Percentiles rank a stretch among this genome's conserved stretches.
Conservation (phyloP, 2,888 invertebrate species). For the Artemia sp. region DNA sequence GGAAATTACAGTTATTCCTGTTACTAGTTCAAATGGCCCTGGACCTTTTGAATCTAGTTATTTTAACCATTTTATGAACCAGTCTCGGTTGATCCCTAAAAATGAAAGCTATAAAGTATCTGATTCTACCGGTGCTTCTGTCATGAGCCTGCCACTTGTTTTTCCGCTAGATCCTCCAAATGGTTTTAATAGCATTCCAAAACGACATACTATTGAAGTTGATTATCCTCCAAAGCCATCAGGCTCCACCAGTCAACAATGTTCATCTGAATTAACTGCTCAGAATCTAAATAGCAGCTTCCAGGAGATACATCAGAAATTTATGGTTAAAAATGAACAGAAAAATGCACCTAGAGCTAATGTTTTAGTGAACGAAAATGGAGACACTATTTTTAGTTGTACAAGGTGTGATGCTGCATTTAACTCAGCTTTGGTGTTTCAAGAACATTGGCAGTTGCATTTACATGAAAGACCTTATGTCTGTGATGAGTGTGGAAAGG, state of each 20-base stretch:
- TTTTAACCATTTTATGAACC: conserved; percentile 5
- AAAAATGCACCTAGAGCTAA: conserved; percentile 6
- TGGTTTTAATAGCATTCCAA: not conserved
- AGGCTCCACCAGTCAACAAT: not conserved
- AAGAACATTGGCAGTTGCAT: conserved; percentile 35
- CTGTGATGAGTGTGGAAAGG: conserved; percentile 74
- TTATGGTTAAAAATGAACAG: not conserved
- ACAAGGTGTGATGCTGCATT: conserved; percentile 67
- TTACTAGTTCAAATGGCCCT: not conserved
- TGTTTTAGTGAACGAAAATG: conserved; percentile 36
- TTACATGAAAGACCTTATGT: conserved; percentile 66
- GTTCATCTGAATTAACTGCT: not conserved
- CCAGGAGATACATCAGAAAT: not conserved
- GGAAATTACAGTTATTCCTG: conserved; percentile 2
- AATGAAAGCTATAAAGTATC: not conserved
- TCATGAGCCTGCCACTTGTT: conserved; percentile 1
- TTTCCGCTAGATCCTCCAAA: conserved; percentile 5
- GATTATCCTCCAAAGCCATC: not conserved
- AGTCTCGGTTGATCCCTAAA: not conserved
- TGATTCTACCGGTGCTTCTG: conserved; percentile 1
- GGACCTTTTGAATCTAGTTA: not conserved
- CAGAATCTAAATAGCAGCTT: not conserved
- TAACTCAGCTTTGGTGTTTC: conserved; percentile 58
- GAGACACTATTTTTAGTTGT: conserved; percentile 55
- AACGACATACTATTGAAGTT: not conserved